phyloP scores from a whole-genome alignment of 2,888 invertebrate species.

The Tupiocoris notatus region DNA sequence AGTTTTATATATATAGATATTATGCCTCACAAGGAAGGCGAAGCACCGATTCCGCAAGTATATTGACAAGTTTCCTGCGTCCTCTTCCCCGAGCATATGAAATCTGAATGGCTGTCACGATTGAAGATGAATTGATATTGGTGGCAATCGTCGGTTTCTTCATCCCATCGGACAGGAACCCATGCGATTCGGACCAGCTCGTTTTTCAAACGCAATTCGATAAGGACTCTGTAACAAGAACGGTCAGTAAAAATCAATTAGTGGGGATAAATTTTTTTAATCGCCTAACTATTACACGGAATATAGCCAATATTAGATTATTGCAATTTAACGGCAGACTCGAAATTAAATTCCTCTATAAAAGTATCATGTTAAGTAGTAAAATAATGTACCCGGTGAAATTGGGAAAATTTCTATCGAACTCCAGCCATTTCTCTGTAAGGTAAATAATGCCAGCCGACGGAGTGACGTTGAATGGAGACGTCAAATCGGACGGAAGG shows the following conservation, averaged over 20 bases:
- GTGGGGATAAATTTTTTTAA: neutral
- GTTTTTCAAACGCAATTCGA: slow-evolving; percentile 13
- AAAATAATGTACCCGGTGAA: slow-evolving; percentile 27
- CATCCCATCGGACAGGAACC: neutral
- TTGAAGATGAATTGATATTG: too few species aligned
- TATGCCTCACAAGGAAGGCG: slow-evolving; percentile 23
- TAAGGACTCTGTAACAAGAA: slow-evolving; percentile 19
- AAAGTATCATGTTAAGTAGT: neutral
- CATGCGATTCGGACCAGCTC: slow-evolving; percentile 22
- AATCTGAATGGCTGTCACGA: neutral
- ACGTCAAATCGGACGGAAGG: slow-evolving; percentile 32
- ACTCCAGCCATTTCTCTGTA: slow-evolving; percentile 18
- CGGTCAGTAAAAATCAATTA: too few species aligned
- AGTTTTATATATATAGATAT: too few species aligned
- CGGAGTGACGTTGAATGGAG: slow-evolving; percentile 44
- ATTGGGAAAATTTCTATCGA: slow-evolving; percentile 4
- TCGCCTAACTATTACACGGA: too few species aligned
- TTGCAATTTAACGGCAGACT: too few species aligned
- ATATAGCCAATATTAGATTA: too few species aligned
- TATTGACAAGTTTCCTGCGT: slow-evolving; percentile 17
- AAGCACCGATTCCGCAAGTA: slow-evolving; percentile 40
- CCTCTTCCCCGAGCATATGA: slow-evolving; percentile 20
- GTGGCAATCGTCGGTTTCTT: neutral
- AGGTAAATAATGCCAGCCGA: slow-evolving; percentile 46
- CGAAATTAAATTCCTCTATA: neutral